Base-by-base conservation (phyloP, 1,140 invertebrate species). In the Zaprionus lachaisei region DNA sequence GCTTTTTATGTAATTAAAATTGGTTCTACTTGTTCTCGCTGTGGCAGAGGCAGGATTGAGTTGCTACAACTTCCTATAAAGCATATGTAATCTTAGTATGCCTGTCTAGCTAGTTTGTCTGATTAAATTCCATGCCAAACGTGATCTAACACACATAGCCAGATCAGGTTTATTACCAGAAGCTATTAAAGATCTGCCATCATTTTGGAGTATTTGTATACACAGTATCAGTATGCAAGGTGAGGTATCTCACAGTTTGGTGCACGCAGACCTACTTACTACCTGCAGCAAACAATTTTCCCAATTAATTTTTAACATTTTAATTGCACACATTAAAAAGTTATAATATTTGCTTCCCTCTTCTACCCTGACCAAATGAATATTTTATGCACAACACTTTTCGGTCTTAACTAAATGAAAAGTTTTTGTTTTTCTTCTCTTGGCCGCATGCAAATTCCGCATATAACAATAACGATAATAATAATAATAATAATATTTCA, bases 241-340 rank as follows among this genome's bases (percentile, higher is more conserved):
- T 5, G 47, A 3, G 22, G 20, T 51, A 24, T 24, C 47, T 51
- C 47, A 51, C 20, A 20, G 47, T 51, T 12, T 51, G 4, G 9
- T 49, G 47, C 47, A 20, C 17, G 7, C 20, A 22, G 7, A 62
- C 26, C 26, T 28, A 47, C 7, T 9, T 7, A 7, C 17, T 28
- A 24, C 9, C 12, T 51, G 12, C 5, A 22, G 34, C 17, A 20
- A 24, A 38, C 51, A 56, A 26, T 57, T 47, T 51, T 51, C 3
- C 22, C 57, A 54, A 56, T 44, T 55, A 34, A 63, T 55, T 64
- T 63, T 63, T 31, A 41, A 63, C 47, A 63, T 54, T 63, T 63
- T 55, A 55, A 70, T 38, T 71, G 49, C 26, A 12, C 11, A 4
- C 61, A 71, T 47, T 71, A 64, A 64, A 47, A 71, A 64, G 37